Evolutionary conservation across 2,888 invertebrate species (phyloP), one percentile per base, ranked within the genome.

Genomic region (Melanophora roralis): DNA sequence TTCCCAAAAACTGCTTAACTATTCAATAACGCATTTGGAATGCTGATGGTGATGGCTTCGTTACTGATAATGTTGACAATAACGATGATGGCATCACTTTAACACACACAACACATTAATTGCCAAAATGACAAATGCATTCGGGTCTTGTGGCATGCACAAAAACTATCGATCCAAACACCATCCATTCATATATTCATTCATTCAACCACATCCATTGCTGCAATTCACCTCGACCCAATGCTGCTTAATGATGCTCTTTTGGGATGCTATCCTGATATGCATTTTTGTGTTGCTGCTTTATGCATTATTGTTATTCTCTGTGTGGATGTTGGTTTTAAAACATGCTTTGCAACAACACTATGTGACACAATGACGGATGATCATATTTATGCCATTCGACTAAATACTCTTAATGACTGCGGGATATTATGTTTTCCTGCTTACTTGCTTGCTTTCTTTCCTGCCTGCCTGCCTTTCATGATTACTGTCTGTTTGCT

Each of bases 281-380:
- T 75, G 60, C 60, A 55, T 68, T 62, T 75, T 8, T 14, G 36
- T 59, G 14, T 65, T 40, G 32, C 32, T 47, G 32, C 27, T 27
- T 3, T 6, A 27, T 27, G 27, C 27, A 27, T 27, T 27, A n/a
- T n/a, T n/a, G n/a, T n/a, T n/a, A n/a, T n/a, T n/a, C n/a, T 34
- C 32, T 45, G 64, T 57, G n/a, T 34, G 36, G 36, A 2, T 51
- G 60, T 62, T 51, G 16, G 32, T 21, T 27, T 43, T 16, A 19
- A 60, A 27, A 51, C 59, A 65, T 71, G 47, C 60, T 65, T 59
- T 71, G 51, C 71, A 69, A 59, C 75, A 69, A 74, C 67, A 62
- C 67, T 62, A 51, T 80, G 75, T 78, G 79, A 80, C 79, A 80
- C 62, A 76, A 80, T 80, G 79, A 80, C 76, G 79, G 76, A 80